phyloP scores from a whole-genome alignment of 1,140 invertebrate genomes.

The Lordiphosa stackelbergi region DNA sequence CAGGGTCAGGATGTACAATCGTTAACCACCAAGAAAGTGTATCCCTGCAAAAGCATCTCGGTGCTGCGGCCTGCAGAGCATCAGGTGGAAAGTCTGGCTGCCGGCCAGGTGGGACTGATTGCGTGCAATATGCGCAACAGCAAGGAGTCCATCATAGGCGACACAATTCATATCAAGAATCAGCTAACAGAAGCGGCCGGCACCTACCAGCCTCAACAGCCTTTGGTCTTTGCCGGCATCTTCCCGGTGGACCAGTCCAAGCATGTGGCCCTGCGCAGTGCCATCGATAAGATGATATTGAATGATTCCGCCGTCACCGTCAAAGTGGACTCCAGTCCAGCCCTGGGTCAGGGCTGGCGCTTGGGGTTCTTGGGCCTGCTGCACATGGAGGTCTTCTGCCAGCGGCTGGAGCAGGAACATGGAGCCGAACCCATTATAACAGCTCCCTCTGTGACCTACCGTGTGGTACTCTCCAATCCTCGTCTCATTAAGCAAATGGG shows the following conservation, averaged over 20 bases:
- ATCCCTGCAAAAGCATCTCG: slow-evolving; percentile 89
- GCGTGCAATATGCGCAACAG: slow-evolving; percentile 88
- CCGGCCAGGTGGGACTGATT: slow-evolving; percentile 84
- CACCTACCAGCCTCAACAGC: slow-evolving; percentile 85
- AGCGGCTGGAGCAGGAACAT: slow-evolving; percentile 95
- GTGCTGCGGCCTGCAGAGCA: slow-evolving; percentile 89
- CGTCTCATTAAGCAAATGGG: slow-evolving; percentile 83
- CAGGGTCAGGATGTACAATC: slow-evolving; percentile 82
- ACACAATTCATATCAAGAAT: slow-evolving; percentile 84
- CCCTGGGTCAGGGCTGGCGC: slow-evolving; percentile 95
- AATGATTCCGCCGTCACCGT: slow-evolving; percentile 95
- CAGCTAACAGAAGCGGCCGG: slow-evolving; percentile 79
- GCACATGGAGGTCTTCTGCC: slow-evolving; percentile 97
- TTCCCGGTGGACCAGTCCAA: slow-evolving; percentile 95
- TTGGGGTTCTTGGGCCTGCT: slow-evolving; percentile 95
- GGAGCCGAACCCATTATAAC: slow-evolving; percentile 93
- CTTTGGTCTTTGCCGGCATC: slow-evolving; percentile 97
- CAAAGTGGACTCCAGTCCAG: slow-evolving; percentile 88
- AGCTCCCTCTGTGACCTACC: slow-evolving; percentile 96
- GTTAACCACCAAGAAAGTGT: slow-evolving; percentile 82
- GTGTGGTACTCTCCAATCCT: slow-evolving; percentile 83
- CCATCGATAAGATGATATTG: slow-evolving; percentile 93
- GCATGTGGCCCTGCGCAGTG: slow-evolving; percentile 83
- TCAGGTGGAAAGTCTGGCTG: slow-evolving; percentile 81
- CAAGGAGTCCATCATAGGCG: slow-evolving; percentile 89